These are phyloP conservation scores for Micoletzkya japonica DNA, from an alignment of 2,888 invertebrate genomes.

Conservation along the genomic window DNA sequence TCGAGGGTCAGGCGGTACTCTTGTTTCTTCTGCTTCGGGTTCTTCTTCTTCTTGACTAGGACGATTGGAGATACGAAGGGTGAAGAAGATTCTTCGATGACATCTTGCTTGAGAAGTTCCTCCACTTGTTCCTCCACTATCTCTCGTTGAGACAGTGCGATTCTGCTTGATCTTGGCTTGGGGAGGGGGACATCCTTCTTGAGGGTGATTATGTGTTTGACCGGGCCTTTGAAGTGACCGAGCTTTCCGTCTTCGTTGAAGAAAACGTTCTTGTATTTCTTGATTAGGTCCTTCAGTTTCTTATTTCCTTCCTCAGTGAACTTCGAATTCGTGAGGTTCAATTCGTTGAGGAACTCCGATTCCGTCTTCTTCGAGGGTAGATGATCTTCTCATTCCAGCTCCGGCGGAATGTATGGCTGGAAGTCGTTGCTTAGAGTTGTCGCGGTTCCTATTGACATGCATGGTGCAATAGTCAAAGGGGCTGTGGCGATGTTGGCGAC, in stretches of 20 bases:
- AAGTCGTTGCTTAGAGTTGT: no score
- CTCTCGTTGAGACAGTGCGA: conserved; percentile 27
- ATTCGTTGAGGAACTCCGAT: background rate
- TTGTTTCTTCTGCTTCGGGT: conserved; percentile 31
- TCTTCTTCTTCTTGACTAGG: conserved; percentile 31
- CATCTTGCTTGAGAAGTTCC: conserved; percentile 29
- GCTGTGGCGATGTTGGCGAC: no score
- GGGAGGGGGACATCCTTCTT: conserved; percentile 19
- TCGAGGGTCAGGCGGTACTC: conserved; percentile 33
- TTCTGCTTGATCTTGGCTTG: conserved; percentile 17
- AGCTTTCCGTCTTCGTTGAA: conserved; percentile 34
- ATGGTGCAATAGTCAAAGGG: no score
- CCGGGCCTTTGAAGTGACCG: conserved; percentile 31
- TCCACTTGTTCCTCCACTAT: conserved; percentile 32
- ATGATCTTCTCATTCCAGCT: background rate
- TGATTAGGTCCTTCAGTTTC: conserved; percentile 22
- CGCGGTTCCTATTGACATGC: no score
- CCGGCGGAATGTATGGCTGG: background rate
- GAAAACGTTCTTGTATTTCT: conserved; percentile 20
- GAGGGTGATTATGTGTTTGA: conserved; percentile 31
- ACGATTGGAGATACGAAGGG: conserved; percentile 30
- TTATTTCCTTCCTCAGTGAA: background rate
- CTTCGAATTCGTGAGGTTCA: background rate
- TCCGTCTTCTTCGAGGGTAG: background rate
- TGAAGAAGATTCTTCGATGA: conserved; percentile 32